These are phyloP conservation scores for Pionites leucogaster DNA, from an alignment of 2,113 vertebrate genomes.

Conservation along the genomic window DNA sequence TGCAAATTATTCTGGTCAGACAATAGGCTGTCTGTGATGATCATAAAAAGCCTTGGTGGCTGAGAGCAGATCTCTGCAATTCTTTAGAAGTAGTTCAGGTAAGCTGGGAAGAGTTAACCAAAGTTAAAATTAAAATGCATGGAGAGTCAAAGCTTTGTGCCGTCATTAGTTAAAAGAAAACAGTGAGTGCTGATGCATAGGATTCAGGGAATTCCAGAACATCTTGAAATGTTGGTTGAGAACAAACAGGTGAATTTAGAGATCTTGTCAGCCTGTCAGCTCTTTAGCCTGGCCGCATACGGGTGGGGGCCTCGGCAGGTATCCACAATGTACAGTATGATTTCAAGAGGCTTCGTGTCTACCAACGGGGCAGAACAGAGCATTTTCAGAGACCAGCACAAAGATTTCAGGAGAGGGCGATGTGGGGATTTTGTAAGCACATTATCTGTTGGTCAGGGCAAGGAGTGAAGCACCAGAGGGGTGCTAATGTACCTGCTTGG, in stretches of 20 bases:
- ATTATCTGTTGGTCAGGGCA: background rate
- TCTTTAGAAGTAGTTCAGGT: background rate
- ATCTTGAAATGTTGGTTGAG: background rate
- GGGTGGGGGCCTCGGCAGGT: background rate
- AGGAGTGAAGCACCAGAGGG: background rate
- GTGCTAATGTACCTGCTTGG: background rate
- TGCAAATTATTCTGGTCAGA: background rate
- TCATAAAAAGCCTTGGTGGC: background rate
- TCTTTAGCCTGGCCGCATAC: background rate
- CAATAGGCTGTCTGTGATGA: background rate
- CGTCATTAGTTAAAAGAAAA: background rate
- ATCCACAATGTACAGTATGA: background rate
- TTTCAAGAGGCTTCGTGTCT: background rate
- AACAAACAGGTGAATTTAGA: background rate
- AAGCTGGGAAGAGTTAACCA: background rate
- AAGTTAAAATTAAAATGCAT: background rate
- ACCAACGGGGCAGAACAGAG: background rate
- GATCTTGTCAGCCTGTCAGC: background rate
- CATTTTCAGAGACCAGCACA: background rate
- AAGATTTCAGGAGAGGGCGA: background rate
- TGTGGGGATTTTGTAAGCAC: background rate
- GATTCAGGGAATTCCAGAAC: background rate
- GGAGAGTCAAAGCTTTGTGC: background rate
- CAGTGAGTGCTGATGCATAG: background rate
- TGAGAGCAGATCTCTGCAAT: background rate